Conservation (phyloP, 2,113 vertebrate species). For the Aramus guarauna region DNA sequence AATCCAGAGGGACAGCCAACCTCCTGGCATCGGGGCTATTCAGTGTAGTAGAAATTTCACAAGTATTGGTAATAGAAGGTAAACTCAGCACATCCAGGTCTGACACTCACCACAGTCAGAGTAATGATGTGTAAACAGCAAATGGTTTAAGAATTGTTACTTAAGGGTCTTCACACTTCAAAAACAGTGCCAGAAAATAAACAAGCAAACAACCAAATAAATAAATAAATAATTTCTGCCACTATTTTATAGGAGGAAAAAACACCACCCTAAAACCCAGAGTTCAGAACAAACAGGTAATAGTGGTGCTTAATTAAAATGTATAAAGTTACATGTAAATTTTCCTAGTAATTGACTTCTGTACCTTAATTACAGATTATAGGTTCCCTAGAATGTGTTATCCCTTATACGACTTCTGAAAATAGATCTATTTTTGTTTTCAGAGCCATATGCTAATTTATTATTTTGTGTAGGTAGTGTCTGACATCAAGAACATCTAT, state of each 20-base stretch:
- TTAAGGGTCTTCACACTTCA: background rate
- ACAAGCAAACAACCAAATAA: too few species aligned
- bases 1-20: background rate
- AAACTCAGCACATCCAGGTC: background rate
- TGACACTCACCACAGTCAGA: background rate
- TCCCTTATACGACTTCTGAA: background rate
- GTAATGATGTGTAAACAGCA: background rate
- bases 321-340: background rate
- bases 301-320: background rate
- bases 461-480: background rate
- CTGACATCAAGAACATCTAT: background rate
- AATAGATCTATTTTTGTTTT: background rate
- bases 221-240: too few species aligned
- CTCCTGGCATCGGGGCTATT: background rate
- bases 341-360: background rate
- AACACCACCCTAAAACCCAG: rapidly evolving
- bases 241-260: background rate
- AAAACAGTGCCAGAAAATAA: background rate
- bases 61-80: background rate
- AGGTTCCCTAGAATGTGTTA: background rate
- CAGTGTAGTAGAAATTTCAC: background rate
- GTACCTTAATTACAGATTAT: background rate
- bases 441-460: background rate
- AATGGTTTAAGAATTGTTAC: background rate
- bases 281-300: rapidly evolving